Evolutionary conservation across 2,113 vertebrate genomes (phyloP).

Genomic region (Otolemur garnettii): DNA sequence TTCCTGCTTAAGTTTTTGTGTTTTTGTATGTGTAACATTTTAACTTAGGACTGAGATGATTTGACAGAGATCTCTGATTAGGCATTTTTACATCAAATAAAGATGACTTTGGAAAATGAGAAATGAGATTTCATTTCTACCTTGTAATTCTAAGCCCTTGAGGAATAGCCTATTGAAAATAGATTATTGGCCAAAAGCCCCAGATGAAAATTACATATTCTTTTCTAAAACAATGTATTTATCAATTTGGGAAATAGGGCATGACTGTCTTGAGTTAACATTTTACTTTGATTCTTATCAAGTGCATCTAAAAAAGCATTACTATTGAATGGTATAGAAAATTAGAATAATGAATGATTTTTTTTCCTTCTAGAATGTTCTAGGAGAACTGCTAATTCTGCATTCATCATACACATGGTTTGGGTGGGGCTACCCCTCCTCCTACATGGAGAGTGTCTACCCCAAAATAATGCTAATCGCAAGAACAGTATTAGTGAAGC

Average conservation of each 20-base stretch:
- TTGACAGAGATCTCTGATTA: background rate
- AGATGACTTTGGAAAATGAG: background rate
- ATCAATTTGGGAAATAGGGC: background rate
- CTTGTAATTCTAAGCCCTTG: background rate
- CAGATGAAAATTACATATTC: background rate
- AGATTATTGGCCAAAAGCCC: background rate
- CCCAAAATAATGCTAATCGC: background rate
- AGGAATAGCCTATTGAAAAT: background rate
- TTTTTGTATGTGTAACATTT: background rate
- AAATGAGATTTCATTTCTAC: background rate
- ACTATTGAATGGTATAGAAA: background rate
- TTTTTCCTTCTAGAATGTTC: background rate
- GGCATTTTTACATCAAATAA: background rate
- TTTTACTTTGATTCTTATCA: conserved; percentile 27
- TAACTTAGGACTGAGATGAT: background rate
- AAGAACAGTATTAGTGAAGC: background rate
- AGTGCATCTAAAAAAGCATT: background rate
- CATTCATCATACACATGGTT: background rate
- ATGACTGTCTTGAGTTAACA: background rate
- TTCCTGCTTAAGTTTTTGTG: background rate
- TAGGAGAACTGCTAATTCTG: background rate
- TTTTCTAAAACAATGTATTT: background rate
- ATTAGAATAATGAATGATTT: background rate
- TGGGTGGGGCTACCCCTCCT: background rate
- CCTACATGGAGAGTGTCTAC: background rate